Evolutionary conservation across 2,888 invertebrate species (phyloP).

Genomic region (Gastrophysa polygoni): DNA sequence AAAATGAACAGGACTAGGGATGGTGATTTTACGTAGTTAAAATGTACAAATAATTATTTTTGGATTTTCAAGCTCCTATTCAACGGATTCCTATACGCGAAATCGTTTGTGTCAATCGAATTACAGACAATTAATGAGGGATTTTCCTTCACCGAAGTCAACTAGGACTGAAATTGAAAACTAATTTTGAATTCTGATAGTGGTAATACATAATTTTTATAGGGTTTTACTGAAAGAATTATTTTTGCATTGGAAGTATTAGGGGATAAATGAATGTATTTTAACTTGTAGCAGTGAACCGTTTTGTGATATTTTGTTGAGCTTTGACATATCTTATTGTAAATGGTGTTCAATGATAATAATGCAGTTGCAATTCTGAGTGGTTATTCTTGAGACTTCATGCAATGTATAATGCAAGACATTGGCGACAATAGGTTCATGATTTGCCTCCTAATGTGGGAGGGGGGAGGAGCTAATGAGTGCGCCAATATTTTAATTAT

Average conservation of each 20-base stretch:
- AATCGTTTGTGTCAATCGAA: no score
- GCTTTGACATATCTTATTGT: conserved; percentile 48
- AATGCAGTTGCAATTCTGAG: no score
- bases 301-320: conserved; percentile 43
- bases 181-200: conserved; percentile 18
- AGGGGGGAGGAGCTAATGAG: no score
- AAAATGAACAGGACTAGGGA: background rate
- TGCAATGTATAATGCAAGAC: no score
- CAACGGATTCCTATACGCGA: no score
- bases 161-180: conserved; percentile 26
- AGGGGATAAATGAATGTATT: conserved; percentile 36
- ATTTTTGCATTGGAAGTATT: conserved; percentile 39
- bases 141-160: conserved; percentile 9
- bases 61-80: no score
- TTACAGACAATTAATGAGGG: no score
- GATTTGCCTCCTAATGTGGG: no score
- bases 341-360: conserved; percentile 25
- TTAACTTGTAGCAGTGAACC: conserved; percentile 29
- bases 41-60: no score
- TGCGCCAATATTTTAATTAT: no score
- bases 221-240: conserved; percentile 34
- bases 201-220: conserved; percentile 31
- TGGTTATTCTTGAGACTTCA: no score
- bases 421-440: no score
- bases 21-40: background rate